A percentile compares a stretch with the other conserved stretches of the same genome.
Conservation (phyloP, 1,140 invertebrate species). For the Akabosia matsudoensis region DNA sequence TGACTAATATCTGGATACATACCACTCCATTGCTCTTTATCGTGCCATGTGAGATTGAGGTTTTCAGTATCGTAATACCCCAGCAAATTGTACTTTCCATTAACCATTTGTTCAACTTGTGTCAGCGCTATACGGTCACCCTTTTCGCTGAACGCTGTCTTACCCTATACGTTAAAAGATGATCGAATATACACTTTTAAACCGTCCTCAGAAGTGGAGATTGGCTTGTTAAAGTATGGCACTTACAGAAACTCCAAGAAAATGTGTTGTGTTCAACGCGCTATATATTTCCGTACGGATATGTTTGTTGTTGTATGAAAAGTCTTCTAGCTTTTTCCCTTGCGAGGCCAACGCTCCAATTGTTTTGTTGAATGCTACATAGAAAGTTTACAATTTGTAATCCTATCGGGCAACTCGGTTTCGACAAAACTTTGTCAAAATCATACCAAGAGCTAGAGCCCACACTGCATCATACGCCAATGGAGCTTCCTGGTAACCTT, state of each 20-base stretch:
- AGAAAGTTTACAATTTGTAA: conserved; percentile 23
- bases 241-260: conserved; percentile 94
- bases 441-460: conserved; percentile 85
- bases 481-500: conserved; percentile 96
- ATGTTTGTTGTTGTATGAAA: conserved; percentile 93
- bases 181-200: background rate
- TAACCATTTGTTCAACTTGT: conserved; percentile 94
- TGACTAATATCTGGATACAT: conserved; percentile 49
- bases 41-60: conserved; percentile 91
- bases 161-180: conserved; percentile 62
- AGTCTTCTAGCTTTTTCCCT: conserved; percentile 84
- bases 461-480: conserved; percentile 98
- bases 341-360: conserved; percentile 77
- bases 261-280: conserved; percentile 95
- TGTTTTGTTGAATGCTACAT: conserved; percentile 88
- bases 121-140: conserved; percentile 98
- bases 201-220: background rate
- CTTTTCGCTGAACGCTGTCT: conserved; percentile 91
- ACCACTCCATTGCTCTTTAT: conserved; percentile 85
- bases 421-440: no score
- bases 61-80: conserved; percentile 94
- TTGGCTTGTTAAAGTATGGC: conserved; percentile 21
- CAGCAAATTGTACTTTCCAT: conserved; percentile 90
- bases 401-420: background rate
- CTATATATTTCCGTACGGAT: conserved; percentile 93